Evolutionary conservation across 2,888 invertebrate genomes (phyloP).

Genomic region (Troides helena): DNA sequence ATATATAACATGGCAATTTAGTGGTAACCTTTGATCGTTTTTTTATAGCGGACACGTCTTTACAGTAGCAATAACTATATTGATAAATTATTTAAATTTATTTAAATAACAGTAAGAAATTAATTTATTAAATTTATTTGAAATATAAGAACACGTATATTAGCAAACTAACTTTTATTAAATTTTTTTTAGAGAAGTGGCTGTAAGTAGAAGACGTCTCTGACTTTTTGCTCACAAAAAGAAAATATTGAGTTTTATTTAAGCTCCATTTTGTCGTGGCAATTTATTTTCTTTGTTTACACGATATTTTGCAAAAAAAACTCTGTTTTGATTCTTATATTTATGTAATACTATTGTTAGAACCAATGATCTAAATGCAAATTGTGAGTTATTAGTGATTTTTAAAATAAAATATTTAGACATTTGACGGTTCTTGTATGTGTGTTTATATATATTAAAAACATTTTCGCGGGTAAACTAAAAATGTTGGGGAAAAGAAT

Average conservation of each 20-base stretch:
- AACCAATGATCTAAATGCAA: background rate
- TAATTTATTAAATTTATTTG: background rate
- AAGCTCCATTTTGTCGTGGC: conserved; percentile 32
- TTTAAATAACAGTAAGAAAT: no score
- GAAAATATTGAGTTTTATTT: conserved; percentile 15
- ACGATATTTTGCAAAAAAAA: conserved; percentile 7
- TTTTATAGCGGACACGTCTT: no score
- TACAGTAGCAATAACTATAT: no score
- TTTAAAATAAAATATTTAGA: conserved; percentile 8
- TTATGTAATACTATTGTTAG: conserved; percentile 2
- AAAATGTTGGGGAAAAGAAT: conserved; percentile 76
- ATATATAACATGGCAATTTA: no score
- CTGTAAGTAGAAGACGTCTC: background rate
- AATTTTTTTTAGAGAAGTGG: background rate
- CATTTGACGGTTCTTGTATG: conserved; percentile 34
- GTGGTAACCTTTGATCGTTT: no score
- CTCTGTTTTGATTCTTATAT: conserved; percentile 3
- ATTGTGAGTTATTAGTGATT: background rate
- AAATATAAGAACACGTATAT: background rate
- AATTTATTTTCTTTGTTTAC: conserved; percentile 23
- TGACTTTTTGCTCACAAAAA: background rate
- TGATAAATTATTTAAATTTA: no score
- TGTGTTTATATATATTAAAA: conserved; percentile 40
- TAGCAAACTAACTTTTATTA: background rate
- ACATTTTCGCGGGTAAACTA: conserved; percentile 62